Conservation (phyloP, 2,113 vertebrate species). For the Crotophaga sulcirostris region DNA sequence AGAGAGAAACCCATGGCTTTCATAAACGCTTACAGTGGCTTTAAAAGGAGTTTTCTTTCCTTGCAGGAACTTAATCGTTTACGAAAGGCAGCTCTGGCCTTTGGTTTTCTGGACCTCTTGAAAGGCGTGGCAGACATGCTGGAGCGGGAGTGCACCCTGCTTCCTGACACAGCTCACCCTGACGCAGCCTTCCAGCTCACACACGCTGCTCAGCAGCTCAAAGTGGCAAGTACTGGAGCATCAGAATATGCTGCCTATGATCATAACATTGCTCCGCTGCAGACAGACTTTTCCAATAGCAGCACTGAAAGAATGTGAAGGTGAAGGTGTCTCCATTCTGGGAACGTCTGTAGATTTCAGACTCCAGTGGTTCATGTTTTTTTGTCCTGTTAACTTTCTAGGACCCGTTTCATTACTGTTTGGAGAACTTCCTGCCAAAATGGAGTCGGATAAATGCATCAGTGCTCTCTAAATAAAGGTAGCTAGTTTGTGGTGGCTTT, state of each 20-base stretch:
- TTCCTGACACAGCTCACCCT: slow-evolving; percentile 92
- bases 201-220: slow-evolving; percentile 94
- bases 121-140: slow-evolving; percentile 95
- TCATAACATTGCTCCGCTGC: slow-evolving; percentile 92
- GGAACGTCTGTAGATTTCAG: background rate
- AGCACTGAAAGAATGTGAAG: slow-evolving; percentile 80
- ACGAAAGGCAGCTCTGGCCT: slow-evolving; percentile 92
- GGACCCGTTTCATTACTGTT: background rate
- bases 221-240: slow-evolving; percentile 88
- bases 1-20: background rate
- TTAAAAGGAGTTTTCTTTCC: background rate
- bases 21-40: background rate
- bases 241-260: slow-evolving; percentile 89
- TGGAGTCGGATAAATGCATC: background rate
- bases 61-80: slow-evolving; percentile 93
- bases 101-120: slow-evolving; percentile 95
- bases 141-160: slow-evolving; percentile 92
- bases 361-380: background rate
- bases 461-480: background rate
- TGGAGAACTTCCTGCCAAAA: background rate
- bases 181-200: slow-evolving; percentile 96
- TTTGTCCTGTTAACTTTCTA: background rate
- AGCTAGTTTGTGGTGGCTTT: background rate
- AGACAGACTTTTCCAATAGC: slow-evolving; percentile 93
- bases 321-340: slow-evolving; percentile 40